Evolutionary conservation across 2,797 vertebrate genomes (phyloP), one percentile per base, ranked within the genome.

Genomic region (Darevskia mixta): DNA sequence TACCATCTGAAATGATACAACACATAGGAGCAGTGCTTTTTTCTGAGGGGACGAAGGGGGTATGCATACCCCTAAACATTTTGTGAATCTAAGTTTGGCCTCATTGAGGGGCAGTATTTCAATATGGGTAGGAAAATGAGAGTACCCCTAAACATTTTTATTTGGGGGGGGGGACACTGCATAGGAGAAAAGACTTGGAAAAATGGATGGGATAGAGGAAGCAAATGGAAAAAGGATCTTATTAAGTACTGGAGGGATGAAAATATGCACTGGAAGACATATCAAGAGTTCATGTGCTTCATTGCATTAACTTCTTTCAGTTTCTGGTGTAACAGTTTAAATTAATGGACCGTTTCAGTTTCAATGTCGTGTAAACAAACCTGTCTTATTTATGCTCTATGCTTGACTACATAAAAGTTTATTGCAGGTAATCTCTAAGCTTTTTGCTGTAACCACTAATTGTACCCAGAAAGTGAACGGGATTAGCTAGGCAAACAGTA

Each of bases 401-500:
- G 1, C 8, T 20, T 38, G n/a, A 13, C 75, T 89, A 88, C 38
- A 87, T 49, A 79, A 29, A 87, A 45, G 49, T 76, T 43, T 79
- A 78, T 81, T 81, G 45, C 11, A 82, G 80, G 76, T 58, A 88
- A 81, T 79, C 32, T 85, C 79, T 69, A 75, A 66, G 35, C 18
- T 88, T 88, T 76, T 73, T 78, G 90, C 6, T 72, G 35, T 86
- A 23, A 23, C 27, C 64, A 67, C 35, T 69, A 83, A 92, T 85
- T 87, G 82, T 87, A 82, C 49, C 29, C 17, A 87, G 82, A 84
- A 91, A 67, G 58, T 35, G 78, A 71, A 15, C 11, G 38, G 75
- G 85, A 41, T 87, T 90, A 87, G 11, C 27, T 78, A 84, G 10
- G 32, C 64, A 88, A 90, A 86, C n/a, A 82, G 1, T 69, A 87